These are phyloP conservation scores for Gouania willdenowi DNA, from an alignment of 2,797 vertebrate species.

Conservation along the genomic window DNA sequence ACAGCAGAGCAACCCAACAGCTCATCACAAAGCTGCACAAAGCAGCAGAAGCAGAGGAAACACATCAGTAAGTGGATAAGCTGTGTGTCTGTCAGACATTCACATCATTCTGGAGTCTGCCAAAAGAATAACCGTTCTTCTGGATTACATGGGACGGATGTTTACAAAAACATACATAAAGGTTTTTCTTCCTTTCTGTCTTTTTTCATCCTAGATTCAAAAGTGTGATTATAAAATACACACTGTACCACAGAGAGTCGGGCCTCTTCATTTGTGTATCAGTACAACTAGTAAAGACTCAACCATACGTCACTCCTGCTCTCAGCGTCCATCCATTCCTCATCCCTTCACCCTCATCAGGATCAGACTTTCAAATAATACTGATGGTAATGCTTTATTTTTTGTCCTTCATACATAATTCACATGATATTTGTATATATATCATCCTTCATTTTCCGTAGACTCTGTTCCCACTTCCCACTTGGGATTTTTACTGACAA, in stretches of 20 bases:
- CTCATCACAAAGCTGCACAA: slow-evolving; percentile 45
- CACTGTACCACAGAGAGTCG: slow-evolving; percentile 73
- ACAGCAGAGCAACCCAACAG: slow-evolving; percentile 26
- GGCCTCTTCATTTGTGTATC: slow-evolving; percentile 68
- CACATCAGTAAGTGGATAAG: slow-evolving; percentile 55
- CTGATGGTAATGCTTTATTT: slow-evolving; percentile 70
- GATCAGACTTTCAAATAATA: slow-evolving; percentile 56
- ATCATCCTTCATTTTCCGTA: too few relatives aligned
- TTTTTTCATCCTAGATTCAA: slow-evolving; percentile 43
- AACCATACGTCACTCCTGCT: slow-evolving; percentile 20
- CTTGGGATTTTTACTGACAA: too few relatives aligned
- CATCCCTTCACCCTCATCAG: slow-evolving; percentile 47
- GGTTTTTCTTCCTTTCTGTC: background rate
- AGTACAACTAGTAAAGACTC: slow-evolving; percentile 45
- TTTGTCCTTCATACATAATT: too few relatives aligned
- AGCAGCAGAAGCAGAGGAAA: slow-evolving; percentile 32
- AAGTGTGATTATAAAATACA: slow-evolving; percentile 68
- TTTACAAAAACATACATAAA: too few relatives aligned
- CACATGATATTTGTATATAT: too few relatives aligned
- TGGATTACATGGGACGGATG: too few relatives aligned
- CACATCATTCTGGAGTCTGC: slow-evolving; percentile 3
- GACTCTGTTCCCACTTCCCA: too few relatives aligned
- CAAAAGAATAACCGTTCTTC: too few relatives aligned
- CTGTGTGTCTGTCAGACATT: background rate
- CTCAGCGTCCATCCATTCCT: slow-evolving; percentile 65